A percentile compares a stretch with the other conserved stretches of the same genome.
These are phyloP conservation scores for Leptodirus hochenwartii DNA, from an alignment of 2,888 invertebrate species.

Conservation along the genomic window DNA sequence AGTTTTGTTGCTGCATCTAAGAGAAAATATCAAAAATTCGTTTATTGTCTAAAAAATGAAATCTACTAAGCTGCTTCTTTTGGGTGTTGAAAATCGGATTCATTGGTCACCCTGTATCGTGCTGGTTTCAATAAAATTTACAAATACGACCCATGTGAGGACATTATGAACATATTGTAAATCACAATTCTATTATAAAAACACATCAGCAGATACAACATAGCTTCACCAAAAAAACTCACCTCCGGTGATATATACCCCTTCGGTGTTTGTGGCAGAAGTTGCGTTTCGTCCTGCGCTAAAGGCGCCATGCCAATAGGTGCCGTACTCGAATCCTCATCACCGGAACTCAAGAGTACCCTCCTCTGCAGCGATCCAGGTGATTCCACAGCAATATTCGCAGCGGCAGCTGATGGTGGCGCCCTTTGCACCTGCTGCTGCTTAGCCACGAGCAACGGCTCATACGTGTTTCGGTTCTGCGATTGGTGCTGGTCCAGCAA, in stretches of 20 bases:
- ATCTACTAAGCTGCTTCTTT: no score
- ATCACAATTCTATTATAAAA: not conserved
- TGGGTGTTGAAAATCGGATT: no score
- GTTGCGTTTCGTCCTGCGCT: slow-evolving; percentile 26
- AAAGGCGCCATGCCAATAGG: slow-evolving; percentile 18
- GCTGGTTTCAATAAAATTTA: no score
- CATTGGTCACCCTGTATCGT: no score
- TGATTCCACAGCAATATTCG: slow-evolving; percentile 5
- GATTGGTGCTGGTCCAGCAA: not conserved
- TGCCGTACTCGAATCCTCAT: not conserved
- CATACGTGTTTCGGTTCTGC: no score
- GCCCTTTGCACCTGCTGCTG: slow-evolving; percentile 2
- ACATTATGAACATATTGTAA: no score
- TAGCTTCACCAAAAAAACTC: slow-evolving; percentile 15
- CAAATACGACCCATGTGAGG: no score
- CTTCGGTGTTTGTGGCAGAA: slow-evolving; percentile 23
- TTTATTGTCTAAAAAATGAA: no score
- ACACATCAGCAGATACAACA: not conserved
- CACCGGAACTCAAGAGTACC: not conserved
- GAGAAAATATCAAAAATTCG: no score
- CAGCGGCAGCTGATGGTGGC: slow-evolving; percentile 2
- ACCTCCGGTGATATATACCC: slow-evolving; percentile 27
- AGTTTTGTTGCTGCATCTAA: no score
- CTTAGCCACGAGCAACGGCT: slow-evolving; percentile 8
- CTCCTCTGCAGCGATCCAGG: slow-evolving; percentile 6